Base-by-base conservation (phyloP, 1,140 invertebrate species). In the Scaptodrosophila lebanonensis region DNA sequence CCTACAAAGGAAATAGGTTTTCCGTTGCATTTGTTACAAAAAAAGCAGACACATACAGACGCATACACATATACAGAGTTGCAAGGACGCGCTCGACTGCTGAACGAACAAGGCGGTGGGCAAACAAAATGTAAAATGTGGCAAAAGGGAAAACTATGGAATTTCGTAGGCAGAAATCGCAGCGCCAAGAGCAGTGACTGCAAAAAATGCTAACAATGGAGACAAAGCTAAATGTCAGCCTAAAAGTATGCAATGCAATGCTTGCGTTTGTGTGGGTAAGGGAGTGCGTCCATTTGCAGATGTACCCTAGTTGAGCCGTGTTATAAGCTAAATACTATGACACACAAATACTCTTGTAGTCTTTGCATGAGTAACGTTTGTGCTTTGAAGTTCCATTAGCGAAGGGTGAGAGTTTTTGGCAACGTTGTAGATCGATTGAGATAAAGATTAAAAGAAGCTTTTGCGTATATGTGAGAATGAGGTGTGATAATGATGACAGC, bases 1-100 rank as follows among this genome's bases (percentile, higher is more conserved):
- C 61, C 60, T 50, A 60, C 54, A 77, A 65, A 67, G 72, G 63
- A 77, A 77, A 72, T 77, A 47, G 54, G 67, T 67, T 71, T 77
- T 77, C 72, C 72, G 66, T 71, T 77, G 67, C 72, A 71, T 67
- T 70, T 70, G 61, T 52, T 67, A 67, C 49, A 54, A 20, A 36
- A 54, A 71, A 60, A 25, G 27, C 9, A 20, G 15, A 20, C 35
- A 59, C 35, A 54, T 5, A 25, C 20, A 6, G 5, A 38, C 35
- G 13, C 2, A 38, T 16, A 38, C 9, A 38, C 32, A 9, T 4
- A 32, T 8, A 15, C 2, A 47, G 25, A 5, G 11, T 15, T 11
- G 6, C 22, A 5, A 9, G 13, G 8, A n/a, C 6, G 30, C 22
- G 27, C 33, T 15, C 57, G n/a, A n/a, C 50, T 58, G 32, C 42